phyloP scores from a whole-genome alignment of 2,888 invertebrate species.

The Copidosoma aretas region DNA sequence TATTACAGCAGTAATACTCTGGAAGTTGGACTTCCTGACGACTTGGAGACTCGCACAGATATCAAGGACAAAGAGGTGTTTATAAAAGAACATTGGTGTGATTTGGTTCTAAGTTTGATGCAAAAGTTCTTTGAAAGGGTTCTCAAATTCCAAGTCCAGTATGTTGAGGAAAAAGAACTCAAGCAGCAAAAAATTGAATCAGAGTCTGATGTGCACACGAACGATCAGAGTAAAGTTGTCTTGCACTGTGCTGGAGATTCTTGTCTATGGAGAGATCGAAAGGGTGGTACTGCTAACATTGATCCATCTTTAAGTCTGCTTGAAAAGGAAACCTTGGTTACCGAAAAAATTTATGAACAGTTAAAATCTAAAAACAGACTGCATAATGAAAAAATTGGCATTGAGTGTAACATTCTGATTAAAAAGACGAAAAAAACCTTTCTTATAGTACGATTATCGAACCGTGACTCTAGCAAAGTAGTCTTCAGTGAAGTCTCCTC shows the following conservation, averaged over 20 bases:
- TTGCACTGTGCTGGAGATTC: constrained; percentile 55
- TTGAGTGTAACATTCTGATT: constrained; percentile 42
- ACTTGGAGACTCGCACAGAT: constrained; percentile 41
- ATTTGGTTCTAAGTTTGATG: constrained; percentile 51
- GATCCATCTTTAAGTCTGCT: constrained; percentile 50
- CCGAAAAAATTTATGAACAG: constrained; percentile 52
- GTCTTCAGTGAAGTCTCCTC: constrained; percentile 52
- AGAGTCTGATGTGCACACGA: constrained; percentile 58
- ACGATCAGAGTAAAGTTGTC: constrained; percentile 47
- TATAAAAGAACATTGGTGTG: constrained; percentile 52
- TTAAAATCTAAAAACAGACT: constrained; percentile 17
- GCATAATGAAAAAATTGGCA: constrained; percentile 36
- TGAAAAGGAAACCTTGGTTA: constrained; percentile 58
- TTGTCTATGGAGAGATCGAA: constrained; percentile 58
- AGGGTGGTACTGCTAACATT: constrained; percentile 38
- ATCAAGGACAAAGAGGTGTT: constrained; percentile 44
- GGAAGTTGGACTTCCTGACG: constrained; percentile 42
- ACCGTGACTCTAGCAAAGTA: constrained; percentile 51
- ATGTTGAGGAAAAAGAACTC: constrained; percentile 43
- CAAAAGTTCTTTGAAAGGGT: constrained; percentile 56
- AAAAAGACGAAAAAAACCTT: constrained; percentile 50
- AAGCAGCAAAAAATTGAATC: constrained; percentile 58
- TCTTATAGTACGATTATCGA: constrained; percentile 49
- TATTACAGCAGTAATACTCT: constrained; percentile 42
- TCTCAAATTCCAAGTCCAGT: constrained; percentile 53